Percentiles rank a stretch among this genome's conserved stretches.
Conservation (phyloP, 1,140 invertebrate genomes). For the Caerostris darwini region DNA sequence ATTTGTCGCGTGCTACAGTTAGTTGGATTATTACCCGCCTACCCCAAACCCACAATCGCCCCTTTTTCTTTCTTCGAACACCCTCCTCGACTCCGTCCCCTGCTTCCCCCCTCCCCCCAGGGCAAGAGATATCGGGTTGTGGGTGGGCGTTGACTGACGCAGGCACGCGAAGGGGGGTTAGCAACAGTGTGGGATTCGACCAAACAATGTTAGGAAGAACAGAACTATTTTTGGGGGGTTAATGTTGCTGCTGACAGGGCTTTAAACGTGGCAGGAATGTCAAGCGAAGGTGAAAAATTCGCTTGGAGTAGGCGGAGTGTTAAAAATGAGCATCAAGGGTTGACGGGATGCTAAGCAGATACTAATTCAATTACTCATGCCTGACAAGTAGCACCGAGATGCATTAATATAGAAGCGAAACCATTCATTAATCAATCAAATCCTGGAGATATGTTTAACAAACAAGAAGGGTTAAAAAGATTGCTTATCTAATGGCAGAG, state of each 20-base stretch:
- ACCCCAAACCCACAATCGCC: not conserved
- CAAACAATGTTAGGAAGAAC: not conserved
- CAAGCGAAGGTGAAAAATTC: not conserved
- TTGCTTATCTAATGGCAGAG: too few relatives aligned
- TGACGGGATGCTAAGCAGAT: not conserved
- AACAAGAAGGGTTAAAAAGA: too few relatives aligned
- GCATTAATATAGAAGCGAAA: not conserved
- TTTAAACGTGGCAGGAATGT: not conserved
- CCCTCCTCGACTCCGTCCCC: not conserved
- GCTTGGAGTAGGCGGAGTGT: not conserved
- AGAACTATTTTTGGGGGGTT: not conserved
- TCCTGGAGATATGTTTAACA: too few relatives aligned
- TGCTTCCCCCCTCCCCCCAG: too few relatives aligned
- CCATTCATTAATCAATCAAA: too few relatives aligned
- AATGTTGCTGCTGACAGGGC: not conserved
- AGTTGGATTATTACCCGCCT: conserved; percentile 21
- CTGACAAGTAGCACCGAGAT: not conserved
- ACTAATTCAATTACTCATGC: not conserved
- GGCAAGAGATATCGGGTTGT: not conserved
- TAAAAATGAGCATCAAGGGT: not conserved
- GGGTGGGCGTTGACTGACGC: conserved; percentile 14
- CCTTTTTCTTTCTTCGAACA: conserved; percentile 14
- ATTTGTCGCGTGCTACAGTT: conserved; percentile 26
- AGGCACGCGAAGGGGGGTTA: not conserved
- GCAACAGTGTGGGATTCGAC: not conserved